phyloP scores from a whole-genome alignment of 1,140 invertebrate genomes.

The Sarcophaga peregrina region DNA sequence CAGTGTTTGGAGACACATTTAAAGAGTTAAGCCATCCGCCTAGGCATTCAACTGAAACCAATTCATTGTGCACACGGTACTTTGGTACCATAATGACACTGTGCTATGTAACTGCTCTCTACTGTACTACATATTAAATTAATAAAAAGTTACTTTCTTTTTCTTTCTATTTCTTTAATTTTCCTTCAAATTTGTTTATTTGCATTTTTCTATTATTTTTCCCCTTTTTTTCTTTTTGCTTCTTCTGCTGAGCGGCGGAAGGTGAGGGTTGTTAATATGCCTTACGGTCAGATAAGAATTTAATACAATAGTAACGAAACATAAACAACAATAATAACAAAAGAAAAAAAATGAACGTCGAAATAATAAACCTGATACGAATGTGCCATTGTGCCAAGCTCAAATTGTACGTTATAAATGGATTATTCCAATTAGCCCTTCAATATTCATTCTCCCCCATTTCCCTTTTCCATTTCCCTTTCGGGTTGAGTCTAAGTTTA shows the following conservation, averaged over 20 bases:
- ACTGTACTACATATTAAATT: no score
- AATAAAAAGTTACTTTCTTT: not conserved
- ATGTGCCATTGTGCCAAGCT: slow-evolving; percentile 42
- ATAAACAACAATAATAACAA: not conserved
- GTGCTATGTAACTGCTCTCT: no score
- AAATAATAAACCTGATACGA: slow-evolving; percentile 9
- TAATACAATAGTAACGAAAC: not conserved
- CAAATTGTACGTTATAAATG: slow-evolving; percentile 48
- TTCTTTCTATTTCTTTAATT: not conserved
- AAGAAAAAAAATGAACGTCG: not conserved
- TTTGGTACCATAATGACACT: no score
- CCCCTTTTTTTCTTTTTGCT: no score
- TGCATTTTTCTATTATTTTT: no score
- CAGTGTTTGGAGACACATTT: no score
- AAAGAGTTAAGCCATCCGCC: no score
- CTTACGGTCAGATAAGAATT: slow-evolving; percentile 23
- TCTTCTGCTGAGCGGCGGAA: not conserved
- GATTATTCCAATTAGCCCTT: slow-evolving; percentile 49
- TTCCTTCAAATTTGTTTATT: not conserved
- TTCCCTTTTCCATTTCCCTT: not conserved
- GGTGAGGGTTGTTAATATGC: slow-evolving; percentile 21
- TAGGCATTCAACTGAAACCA: no score
- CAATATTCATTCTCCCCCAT: slow-evolving; percentile 33
- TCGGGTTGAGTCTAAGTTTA: no score
- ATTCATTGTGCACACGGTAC: no score